These are phyloP conservation scores for Macrocentrus cingulum DNA, from an alignment of 1,140 invertebrate species.

Conservation along the genomic window DNA sequence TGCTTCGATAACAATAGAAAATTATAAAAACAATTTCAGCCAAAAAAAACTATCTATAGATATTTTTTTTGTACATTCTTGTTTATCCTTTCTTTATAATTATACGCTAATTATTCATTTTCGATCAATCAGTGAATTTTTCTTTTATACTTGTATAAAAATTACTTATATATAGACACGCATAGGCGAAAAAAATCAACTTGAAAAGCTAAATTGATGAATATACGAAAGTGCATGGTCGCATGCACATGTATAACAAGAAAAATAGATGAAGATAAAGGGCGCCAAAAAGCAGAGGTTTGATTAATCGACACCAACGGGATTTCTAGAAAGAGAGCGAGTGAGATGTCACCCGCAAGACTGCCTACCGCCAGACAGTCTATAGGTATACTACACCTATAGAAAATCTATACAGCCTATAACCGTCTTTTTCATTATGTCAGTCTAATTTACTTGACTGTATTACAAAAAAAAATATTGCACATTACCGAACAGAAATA, in stretches of 20 bases:
- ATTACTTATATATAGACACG: not conserved
- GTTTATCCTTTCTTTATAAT: not conserved
- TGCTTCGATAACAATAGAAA: constrained; percentile 41
- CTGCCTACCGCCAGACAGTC: constrained; percentile 38
- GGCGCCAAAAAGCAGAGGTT: constrained; percentile 28
- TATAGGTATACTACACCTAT: too few species aligned
- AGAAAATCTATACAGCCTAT: too few species aligned
- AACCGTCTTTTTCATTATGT: too few species aligned
- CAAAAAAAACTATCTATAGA: constrained; percentile 18
- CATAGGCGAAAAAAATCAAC: constrained; percentile 21
- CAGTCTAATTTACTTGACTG: too few species aligned
- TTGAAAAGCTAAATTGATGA: constrained; percentile 42
- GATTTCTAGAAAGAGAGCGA: constrained; percentile 32
- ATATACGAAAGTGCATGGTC: constrained; percentile 39
- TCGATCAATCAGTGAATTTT: not conserved
- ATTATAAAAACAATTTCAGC: too few species aligned
- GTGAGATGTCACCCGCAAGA: constrained; percentile 45
- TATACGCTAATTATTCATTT: not conserved
- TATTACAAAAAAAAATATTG: too few species aligned
- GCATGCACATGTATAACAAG: constrained; percentile 38
- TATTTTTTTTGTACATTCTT: not conserved
- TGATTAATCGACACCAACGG: constrained; percentile 44
- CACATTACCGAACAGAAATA: too few species aligned
- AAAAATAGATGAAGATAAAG: constrained; percentile 24
- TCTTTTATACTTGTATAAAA: not conserved